Evolutionary conservation across 2,113 vertebrate genomes (phyloP).

Genomic region (Addax nasomaculatus): DNA sequence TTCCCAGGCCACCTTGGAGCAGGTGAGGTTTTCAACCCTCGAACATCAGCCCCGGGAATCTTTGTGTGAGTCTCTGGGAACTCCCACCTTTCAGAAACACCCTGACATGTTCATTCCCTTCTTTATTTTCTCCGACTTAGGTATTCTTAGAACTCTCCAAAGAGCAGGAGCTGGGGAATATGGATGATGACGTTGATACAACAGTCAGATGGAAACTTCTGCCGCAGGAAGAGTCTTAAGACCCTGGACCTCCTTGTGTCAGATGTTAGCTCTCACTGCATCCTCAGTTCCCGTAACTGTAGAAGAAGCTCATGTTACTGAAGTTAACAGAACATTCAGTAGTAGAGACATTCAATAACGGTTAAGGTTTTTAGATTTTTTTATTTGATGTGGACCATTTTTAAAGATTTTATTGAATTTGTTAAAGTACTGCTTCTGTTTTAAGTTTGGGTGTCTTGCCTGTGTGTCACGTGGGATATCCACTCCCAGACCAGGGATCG

Average conservation of each 20-base stretch:
- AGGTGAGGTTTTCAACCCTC: constrained; percentile 58
- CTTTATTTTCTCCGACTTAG: not conserved
- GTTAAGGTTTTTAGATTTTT: not conserved
- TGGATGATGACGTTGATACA: not conserved
- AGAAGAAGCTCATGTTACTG: not conserved
- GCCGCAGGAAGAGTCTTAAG: constrained; percentile 37
- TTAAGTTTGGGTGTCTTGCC: not conserved
- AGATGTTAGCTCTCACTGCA: not conserved
- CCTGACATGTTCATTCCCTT: accelerated
- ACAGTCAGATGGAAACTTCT: constrained; percentile 51
- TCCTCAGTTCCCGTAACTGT: not conserved
- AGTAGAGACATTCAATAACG: not conserved
- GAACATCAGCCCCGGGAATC: not conserved
- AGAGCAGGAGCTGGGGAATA: constrained; percentile 57
- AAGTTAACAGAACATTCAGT: not conserved
- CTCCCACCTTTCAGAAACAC: not conserved
- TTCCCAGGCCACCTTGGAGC: constrained; percentile 77
- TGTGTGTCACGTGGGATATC: not conserved
- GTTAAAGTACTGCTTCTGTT: not conserved
- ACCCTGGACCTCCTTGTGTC: not conserved
- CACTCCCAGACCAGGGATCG: accelerated
- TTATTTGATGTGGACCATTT: not conserved
- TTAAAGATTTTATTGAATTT: not conserved
- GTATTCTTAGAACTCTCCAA: constrained; percentile 72
- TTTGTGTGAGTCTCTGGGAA: not conserved